phyloP scores from a whole-genome alignment of 2,888 invertebrate genomes.

The Lepidonotus clava region DNA sequence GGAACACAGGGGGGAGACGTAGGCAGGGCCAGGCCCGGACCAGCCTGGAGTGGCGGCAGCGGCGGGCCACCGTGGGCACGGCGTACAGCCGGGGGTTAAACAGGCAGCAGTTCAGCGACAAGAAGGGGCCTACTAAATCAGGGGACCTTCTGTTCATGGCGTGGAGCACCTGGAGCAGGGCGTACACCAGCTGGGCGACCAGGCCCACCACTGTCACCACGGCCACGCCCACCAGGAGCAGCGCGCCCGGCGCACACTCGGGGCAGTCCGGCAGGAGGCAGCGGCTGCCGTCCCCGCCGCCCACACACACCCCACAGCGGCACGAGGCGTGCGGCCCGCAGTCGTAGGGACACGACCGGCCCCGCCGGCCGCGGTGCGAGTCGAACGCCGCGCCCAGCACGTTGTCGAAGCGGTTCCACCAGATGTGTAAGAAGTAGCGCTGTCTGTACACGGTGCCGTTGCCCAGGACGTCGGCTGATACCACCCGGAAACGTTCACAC shows the following conservation, averaged over 20 bases:
- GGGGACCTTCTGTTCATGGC: slow-evolving; percentile 66
- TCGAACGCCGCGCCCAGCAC: slow-evolving; percentile 67
- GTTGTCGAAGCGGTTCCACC: slow-evolving; percentile 66
- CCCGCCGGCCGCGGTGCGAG: slow-evolving; percentile 65
- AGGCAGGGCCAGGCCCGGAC: slow-evolving; percentile 64
- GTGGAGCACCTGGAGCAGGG: slow-evolving; percentile 68
- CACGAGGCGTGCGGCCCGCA: slow-evolving; percentile 77
- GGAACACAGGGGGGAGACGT: slow-evolving; percentile 68
- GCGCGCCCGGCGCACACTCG: slow-evolving; percentile 67
- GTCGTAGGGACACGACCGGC: slow-evolving; percentile 74
- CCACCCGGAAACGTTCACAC: slow-evolving; percentile 63
- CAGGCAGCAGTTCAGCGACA: slow-evolving; percentile 71
- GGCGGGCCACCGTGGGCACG: not conserved
- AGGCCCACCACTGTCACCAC: slow-evolving; percentile 58
- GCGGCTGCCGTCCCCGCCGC: slow-evolving; percentile 67
- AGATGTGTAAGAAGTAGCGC: slow-evolving; percentile 65
- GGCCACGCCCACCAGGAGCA: slow-evolving; percentile 16
- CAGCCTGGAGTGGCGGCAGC: slow-evolving; percentile 45
- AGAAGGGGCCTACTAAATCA: slow-evolving; percentile 66
- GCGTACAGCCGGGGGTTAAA: slow-evolving; percentile 70
- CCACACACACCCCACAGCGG: slow-evolving; percentile 75
- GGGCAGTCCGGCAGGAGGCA: slow-evolving; percentile 71
- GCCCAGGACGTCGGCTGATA: slow-evolving; percentile 64
- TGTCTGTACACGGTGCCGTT: slow-evolving; percentile 69
- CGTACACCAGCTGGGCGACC: slow-evolving; percentile 67